These are phyloP conservation scores for Ceratina calcarata DNA, from an alignment of 1,140 invertebrate genomes.

Conservation along the genomic window DNA sequence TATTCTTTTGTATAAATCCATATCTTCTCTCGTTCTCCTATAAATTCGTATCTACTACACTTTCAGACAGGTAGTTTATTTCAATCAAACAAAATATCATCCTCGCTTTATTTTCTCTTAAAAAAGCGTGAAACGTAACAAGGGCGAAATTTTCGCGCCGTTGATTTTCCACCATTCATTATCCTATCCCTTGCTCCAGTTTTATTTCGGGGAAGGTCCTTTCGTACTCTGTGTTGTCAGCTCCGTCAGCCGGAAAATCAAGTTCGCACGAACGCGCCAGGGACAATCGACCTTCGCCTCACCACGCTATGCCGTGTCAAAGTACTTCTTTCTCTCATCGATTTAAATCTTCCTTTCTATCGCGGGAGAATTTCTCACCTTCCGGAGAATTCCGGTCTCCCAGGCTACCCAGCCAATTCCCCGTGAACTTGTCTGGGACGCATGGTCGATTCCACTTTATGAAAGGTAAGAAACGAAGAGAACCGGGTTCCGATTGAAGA, in stretches of 20 bases:
- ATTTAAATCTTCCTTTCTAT: not conserved
- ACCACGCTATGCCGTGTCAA: not conserved
- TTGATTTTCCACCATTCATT: not conserved
- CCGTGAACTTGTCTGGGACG: conserved; percentile 11
- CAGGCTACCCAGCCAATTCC: not conserved
- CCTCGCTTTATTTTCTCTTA: not conserved
- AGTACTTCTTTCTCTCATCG: not conserved
- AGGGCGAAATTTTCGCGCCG: not conserved
- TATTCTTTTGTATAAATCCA: too few relatives aligned
- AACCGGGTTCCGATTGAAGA: not conserved
- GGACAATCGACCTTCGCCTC: conserved; percentile 16
- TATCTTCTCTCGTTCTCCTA: too few relatives aligned
- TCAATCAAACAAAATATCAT: not conserved
- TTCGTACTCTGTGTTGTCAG: not conserved
- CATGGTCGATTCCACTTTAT: not conserved
- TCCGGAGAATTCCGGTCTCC: not conserved
- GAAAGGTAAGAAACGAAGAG: not conserved
- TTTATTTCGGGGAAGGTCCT: not conserved
- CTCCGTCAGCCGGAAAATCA: conserved; percentile 28
- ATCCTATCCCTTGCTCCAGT: too few relatives aligned
- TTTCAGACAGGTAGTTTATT: not conserved
- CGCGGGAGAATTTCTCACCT: conserved; percentile 24
- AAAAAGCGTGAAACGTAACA: not conserved
- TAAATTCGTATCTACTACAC: not conserved
- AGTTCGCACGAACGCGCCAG: conserved; percentile 34